Percentiles rank a stretch among this genome's conserved stretches.
Conservation (phyloP, 2,888 invertebrate species). For the Ornithoptera alexandrae region DNA sequence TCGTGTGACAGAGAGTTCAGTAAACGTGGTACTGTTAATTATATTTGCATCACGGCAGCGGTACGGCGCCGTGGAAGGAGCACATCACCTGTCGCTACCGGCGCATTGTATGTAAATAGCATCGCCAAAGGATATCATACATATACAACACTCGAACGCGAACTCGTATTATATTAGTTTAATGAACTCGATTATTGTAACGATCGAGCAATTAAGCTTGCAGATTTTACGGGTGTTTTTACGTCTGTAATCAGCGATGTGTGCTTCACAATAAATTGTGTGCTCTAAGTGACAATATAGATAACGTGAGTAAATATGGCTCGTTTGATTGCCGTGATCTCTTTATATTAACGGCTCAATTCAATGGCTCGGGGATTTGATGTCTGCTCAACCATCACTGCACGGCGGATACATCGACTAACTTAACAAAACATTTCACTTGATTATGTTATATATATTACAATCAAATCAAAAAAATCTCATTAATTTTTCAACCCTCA, state of each 20-base stretch:
- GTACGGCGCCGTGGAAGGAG: slow-evolving; percentile 34
- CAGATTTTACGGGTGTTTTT: slow-evolving; percentile 34
- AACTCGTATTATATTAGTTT: slow-evolving; percentile 46
- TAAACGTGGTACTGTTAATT: slow-evolving; percentile 26
- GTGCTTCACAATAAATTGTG: slow-evolving; percentile 39
- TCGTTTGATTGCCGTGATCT: slow-evolving; percentile 37
- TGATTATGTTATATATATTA: no score
- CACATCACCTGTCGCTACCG: slow-evolving; percentile 54
- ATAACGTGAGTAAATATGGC: slow-evolving; percentile 38
- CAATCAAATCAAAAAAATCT: no score
- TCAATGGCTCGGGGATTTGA: slow-evolving; percentile 39
- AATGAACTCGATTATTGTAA: slow-evolving; percentile 45
- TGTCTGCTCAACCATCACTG: slow-evolving; percentile 7
- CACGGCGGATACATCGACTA: not conserved
- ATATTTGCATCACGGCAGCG: slow-evolving; percentile 42
- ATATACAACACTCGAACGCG: slow-evolving; percentile 42
- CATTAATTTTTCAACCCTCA: no score
- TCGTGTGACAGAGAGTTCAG: slow-evolving; percentile 32
- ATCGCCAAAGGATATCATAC: slow-evolving; percentile 45
- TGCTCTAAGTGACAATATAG: slow-evolving; percentile 40
- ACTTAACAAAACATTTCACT: no score
- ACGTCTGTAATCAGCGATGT: slow-evolving; percentile 38
- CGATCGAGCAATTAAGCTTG: slow-evolving; percentile 35
- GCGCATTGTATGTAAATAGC: slow-evolving; percentile 73
- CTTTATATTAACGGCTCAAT: slow-evolving; percentile 44